Evolutionary conservation across 2,797 vertebrate species (phyloP), one percentile per base, ranked within the genome.

Genomic region (Sebastolobus alascanus): DNA sequence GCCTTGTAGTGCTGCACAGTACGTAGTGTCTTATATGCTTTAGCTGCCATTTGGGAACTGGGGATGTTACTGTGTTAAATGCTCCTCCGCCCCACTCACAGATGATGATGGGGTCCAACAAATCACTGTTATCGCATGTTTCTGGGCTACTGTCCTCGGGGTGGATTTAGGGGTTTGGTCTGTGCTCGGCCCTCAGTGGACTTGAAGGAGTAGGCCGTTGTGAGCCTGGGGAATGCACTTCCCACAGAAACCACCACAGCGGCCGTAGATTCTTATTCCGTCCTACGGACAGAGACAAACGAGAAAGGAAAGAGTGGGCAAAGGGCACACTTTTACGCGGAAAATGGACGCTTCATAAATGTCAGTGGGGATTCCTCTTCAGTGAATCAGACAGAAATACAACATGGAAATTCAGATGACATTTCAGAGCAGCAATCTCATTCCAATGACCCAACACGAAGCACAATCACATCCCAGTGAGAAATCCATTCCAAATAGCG

Each of bases 181-280:
- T 86, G 43, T 68, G 71, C 68, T 25, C 14, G 68, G 61, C 67
- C 87, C 79, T 97, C 92, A 97, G 61, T 95, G 93, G 74, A 98
- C 92, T 94, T 98, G 96, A 88, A 99, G 92, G 5, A 96, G 96
- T 40, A 99, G 97, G 80, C 97, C 97, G 25, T 90, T 94, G 88
- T 96, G 86, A 87, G 94, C 88, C 83, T 97, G 96, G 78, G 98
- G 98, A 94, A 97, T 87, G 95, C 98, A 99, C 93, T 99, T 99
- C 82, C 98, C 98, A 94, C 98, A 99, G 94, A 98, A 98, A 38
- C 98, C 98, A 78, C 98, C 98, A 80, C 98, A 99, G 93, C 97
- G 97, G 72, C 98, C 98, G 6, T 98, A 98, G 88, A 99, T 96
- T 95, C 98, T 97, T 82, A 95, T 96, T 79, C 97, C 97, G 37